Conservation (phyloP, 2,797 vertebrate genomes). For the Xerus rutilus region DNA sequence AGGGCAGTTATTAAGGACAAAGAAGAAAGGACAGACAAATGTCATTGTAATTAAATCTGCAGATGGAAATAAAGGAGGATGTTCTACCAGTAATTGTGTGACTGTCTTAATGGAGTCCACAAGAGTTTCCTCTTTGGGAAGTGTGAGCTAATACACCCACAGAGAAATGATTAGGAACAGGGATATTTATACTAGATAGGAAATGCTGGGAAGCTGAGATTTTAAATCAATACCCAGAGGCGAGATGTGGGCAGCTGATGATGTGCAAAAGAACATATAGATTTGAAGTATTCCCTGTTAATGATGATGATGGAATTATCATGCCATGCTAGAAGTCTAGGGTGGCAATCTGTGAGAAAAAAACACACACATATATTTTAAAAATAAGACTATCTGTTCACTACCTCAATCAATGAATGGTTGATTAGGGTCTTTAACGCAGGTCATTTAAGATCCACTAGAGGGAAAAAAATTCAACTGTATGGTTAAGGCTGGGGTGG, state of each 20-base stretch:
- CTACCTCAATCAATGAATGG: background rate
- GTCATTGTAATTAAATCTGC: slow-evolving; percentile 63
- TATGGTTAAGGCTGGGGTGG: background rate
- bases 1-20: slow-evolving; percentile 43
- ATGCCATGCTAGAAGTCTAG: slow-evolving; percentile 40
- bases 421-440: background rate
- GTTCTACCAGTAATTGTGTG: slow-evolving; percentile 69
- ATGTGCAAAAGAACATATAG: slow-evolving; percentile 64
- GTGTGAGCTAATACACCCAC: slow-evolving; percentile 76
- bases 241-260: slow-evolving; percentile 69
- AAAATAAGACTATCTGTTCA: background rate
- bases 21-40: slow-evolving; percentile 47
- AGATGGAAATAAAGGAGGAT: slow-evolving; percentile 51
- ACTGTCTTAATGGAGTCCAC: slow-evolving; percentile 70
- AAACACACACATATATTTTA: background rate
- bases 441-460: background rate
- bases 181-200: slow-evolving; percentile 76
- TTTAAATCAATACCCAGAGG: slow-evolving; percentile 74
- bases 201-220: slow-evolving; percentile 60
- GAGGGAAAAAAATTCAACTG: background rate
- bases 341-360: background rate
- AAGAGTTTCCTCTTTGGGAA: slow-evolving; percentile 79
- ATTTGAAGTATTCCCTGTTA: slow-evolving; percentile 53
- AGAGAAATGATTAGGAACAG: slow-evolving; percentile 69
- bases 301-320: slow-evolving; percentile 44